Base-by-base conservation (phyloP, 2,888 invertebrate genomes). In the Stenotaenia linearis region DNA sequence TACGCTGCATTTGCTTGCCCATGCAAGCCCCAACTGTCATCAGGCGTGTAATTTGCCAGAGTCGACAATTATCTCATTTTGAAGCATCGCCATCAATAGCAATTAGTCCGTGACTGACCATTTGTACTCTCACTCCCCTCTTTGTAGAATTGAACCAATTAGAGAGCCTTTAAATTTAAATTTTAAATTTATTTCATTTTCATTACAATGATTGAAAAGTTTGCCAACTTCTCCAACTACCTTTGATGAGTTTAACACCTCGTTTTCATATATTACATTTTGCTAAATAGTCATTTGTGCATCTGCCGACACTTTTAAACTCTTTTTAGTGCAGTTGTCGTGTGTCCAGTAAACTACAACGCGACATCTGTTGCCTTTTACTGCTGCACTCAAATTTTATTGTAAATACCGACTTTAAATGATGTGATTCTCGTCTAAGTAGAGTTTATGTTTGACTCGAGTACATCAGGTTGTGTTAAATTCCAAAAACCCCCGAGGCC, bases 41-140 rank as follows among this genome's bases (percentile, higher is more conserved):
- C 69, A 69, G 69, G 69, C 69, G 69, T 69, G 69, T 69, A 69
- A 69, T 69, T 69, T 69, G 69, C 69, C 69, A 69, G 69, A 69
- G 69, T 69, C 69, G 69, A 69, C 69, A 69, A 69, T 69, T 69
- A 69, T 69, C 69, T 69, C 69, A 69, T 69, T 69, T 69, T 69
- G 69, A 69, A 69, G 69, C 69, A 69, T 69, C 69, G 69, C 69
- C 69, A 69, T 69, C 69, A 69, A 69, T 69, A 69, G 69, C 69
- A 69, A 69, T 69, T 69, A 69, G 69, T 69, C 69, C 69, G 69
- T 69, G 69, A 69, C 69, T 69, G 69, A 69, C 69, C 69, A 69
- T 69, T 69, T 69, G 69, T 28, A 69, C 28, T 69, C n/a, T 69
- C 15, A 10, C 69, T 69, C 69, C 69, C 69, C 28, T 69, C 69